A percentile compares a stretch with the other conserved stretches of the same genome.
Conservation (phyloP, 2,113 vertebrate species). For the Fulmarus glacialis region DNA sequence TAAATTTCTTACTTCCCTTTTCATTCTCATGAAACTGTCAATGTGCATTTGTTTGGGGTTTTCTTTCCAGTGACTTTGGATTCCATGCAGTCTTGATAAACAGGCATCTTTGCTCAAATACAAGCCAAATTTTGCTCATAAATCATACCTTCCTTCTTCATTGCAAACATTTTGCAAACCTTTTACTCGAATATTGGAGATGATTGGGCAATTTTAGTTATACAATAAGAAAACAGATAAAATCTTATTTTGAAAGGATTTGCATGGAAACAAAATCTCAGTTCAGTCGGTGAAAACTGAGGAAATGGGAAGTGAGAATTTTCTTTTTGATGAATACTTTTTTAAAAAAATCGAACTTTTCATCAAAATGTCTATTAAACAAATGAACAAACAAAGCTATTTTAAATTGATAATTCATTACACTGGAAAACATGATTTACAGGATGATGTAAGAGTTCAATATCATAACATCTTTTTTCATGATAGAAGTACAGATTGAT, state of each 20-base stretch:
- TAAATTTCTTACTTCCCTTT: not conserved
- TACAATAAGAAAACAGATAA: not conserved
- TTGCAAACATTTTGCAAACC: not conserved
- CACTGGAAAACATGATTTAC: not conserved
- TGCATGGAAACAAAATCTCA: not conserved
- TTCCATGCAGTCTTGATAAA: not conserved
- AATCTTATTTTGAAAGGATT: constrained; percentile 11
- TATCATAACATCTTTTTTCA: not conserved
- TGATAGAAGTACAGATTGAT: not conserved
- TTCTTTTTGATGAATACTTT: not conserved
- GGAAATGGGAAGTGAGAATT: not conserved
- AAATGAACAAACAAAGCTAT: not conserved
- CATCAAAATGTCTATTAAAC: not conserved
- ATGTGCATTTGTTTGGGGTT: not conserved
- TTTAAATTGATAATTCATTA: not conserved
- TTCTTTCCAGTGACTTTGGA: not conserved
- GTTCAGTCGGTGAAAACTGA: not conserved
- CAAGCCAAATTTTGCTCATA: not conserved
- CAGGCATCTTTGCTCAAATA: not conserved
- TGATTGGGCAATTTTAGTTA: not conserved
- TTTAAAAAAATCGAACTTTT: not conserved
- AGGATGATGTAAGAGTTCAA: not conserved
- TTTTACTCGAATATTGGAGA: not conserved
- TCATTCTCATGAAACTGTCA: not conserved
- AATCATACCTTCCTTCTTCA: not conserved